Base-by-base conservation (phyloP, 2,113 vertebrate species). In the Anoplopoma fimbria region DNA sequence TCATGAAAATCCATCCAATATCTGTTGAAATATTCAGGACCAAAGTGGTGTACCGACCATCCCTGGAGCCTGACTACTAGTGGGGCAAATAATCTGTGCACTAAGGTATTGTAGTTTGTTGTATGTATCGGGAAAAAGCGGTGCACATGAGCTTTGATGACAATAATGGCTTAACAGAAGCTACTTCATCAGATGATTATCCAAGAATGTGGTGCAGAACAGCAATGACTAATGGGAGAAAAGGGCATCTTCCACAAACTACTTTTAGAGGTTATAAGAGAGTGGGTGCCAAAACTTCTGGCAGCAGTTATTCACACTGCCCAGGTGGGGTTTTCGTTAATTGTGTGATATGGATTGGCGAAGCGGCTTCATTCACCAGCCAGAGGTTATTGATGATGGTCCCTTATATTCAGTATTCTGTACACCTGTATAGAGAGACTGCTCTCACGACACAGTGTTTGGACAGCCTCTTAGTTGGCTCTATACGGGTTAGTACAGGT, bases 321-420 rank as follows among this genome's bases (percentile, higher is more conserved):
- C 75, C 82, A 77, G 73, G 73, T 75, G 69, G 60, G 45, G 53
- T 79, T 90, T 88, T 73, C 64, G 64, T 65, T 86, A 87, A 87
- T 79, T 85, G 81, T 81, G 68, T 76, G 79, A 87, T 88, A 88
- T 87, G 78, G 82, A 83, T 84, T 88, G 82, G 77, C 77, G 67
- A 79, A 79, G 82, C 42, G 61, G 53, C 77, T 80, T 63, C 77
- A 70, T 83, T 60, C 70, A 85, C 34, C 55, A 75, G 84, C 78
- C 75, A 69, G 73, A 36, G 53, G 83, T 90, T 92, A 91, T 92
- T 91, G 92, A 92, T 89, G 88, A 86, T 36, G 72, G 31, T 69
- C 81, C 80, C 69, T 40, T 74, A 42, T 57, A 85, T 88, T 83
- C 79, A 75, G 58, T 68, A 49, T 83, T 87, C 78, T 85, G 84